Base-by-base conservation (phyloP, 1,140 invertebrate genomes). In the Conus betulinus region DNA sequence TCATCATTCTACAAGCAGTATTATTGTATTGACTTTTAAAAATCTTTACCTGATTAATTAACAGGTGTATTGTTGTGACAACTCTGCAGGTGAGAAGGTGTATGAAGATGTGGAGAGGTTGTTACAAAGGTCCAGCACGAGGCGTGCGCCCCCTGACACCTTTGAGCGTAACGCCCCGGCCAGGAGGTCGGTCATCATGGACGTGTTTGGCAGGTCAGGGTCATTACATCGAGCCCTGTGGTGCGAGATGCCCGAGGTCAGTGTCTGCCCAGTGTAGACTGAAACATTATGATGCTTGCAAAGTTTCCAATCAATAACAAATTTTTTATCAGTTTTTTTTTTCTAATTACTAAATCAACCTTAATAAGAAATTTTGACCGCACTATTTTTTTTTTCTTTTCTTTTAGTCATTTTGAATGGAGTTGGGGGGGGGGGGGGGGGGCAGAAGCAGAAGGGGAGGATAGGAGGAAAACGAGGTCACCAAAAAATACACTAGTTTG, bases 231-330 rank as follows among this genome's bases (percentile, higher is more conserved):
- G 98, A 91, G 98, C 98, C 1, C 96, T 99, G 0, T 99, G 98
- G 98, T 98, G 98, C 95, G 98, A 99, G 95, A 97, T 99, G 87
- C 98, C 98, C 0, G 98, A 98, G 96, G 98, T 99, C 57, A 60
- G 83, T 17, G 52, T 39, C 39, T 39, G n/a, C 63, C 3, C 39
- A 39, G 39, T 39, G 39, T 39, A 39, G 0, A 39, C 3, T 39
- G 39, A 39, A 39, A 39, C 39, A 39, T 39, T 39, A 39, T 3
- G 39, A 0, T 39, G 39, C 39, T 3, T 39, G 39, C 39, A 39
- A 39, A 39, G 39, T 3, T 39, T 39, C 39, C 39, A 39, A 39
- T 39, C 39, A 74, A 2, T 74, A 1, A 74, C 17, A 20, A 20
- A 20, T 74, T 74, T 25, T 74, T 74, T 74, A 17, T 71, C n/a